Percentiles rank a stretch among this genome's conserved stretches.
These are phyloP conservation scores for Agrypnia vestita DNA, from an alignment of 1,140 invertebrate genomes.

Conservation along the genomic window DNA sequence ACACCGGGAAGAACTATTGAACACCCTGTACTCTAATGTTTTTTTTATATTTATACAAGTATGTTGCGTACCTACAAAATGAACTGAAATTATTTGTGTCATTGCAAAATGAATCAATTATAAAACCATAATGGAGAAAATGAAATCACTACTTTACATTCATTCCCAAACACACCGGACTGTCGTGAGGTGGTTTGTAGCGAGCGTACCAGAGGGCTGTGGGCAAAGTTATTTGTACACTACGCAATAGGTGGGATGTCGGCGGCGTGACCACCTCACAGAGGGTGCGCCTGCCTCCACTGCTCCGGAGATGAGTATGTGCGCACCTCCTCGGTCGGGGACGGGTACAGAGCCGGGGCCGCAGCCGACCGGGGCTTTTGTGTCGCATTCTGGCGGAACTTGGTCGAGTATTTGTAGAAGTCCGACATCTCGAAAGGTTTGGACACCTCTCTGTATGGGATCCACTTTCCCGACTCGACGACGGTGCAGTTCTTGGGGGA, in stretches of 20 bases:
- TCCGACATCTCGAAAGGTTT: constrained; percentile 98
- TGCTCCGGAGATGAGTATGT: constrained; percentile 36
- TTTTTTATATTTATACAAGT: too few species aligned
- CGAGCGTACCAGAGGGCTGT: background rate
- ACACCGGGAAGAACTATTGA: too few species aligned
- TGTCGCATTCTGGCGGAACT: constrained; percentile 81
- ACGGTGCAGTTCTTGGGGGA: constrained; percentile 87
- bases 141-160: too few species aligned
- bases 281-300: constrained; percentile 47
- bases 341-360: background rate
- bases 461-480: constrained; percentile 89
- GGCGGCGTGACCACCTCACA: background rate
- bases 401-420: constrained; percentile 97
- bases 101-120: too few species aligned
- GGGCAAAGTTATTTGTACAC: background rate
- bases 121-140: too few species aligned
- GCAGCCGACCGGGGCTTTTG: background rate
- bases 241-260: constrained; percentile 5
- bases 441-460: constrained; percentile 93
- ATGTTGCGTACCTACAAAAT: too few species aligned
- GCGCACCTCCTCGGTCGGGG: constrained; percentile 22
- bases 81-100: too few species aligned
- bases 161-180: too few species aligned
- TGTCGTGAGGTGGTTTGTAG: background rate
- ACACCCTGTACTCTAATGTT: too few species aligned